Base-by-base conservation (phyloP, 2,113 vertebrate genomes). In the Phrynosoma platyrhinos region DNA sequence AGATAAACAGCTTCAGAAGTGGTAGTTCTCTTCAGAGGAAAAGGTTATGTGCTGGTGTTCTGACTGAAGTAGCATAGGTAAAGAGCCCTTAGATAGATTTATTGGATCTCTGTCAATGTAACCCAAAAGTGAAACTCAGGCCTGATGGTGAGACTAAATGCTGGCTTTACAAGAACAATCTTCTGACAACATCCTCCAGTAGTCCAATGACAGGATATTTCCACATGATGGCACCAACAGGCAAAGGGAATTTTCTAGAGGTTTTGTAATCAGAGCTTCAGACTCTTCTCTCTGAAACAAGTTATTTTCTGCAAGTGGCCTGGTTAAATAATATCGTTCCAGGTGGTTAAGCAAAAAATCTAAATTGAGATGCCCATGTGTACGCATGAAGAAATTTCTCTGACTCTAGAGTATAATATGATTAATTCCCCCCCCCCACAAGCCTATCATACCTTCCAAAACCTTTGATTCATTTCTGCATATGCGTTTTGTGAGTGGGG, bases 191-290 rank as follows among this genome's bases (percentile, higher is more conserved):
- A 9, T 71, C 21, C 53, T 18, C 55, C 53, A 66, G 30, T 81
- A 13, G 30, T 21, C 42, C 52, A 36, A 80, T 53, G 78, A 42
- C 40, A 58, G 42, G 83, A 71, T 64, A 47, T 42, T 86, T 53
- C 84, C 84, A 83, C 71, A 78, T 58, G 84, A 71, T 82, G 79
- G 79, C 88, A 86, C 79, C 72, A 78, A 58, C 42, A 78, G 64
- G 83, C 80, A 88, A 78, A 66, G 36, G 23, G 66, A 77, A 68
- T 8, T 68, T 88, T 77, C 23, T 18, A 4, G 42, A 76, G 72
- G 21, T 87, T n/a, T 79, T 77, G 55, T 8, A 69, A 23, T 69
- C 32, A 55, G 62, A 40, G 42, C 71, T n/a, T 64, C 71, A 75
- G 62, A 18, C 23, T 76, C 36, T 32, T 75, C 71, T 36, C 12